These are phyloP conservation scores for Petromus typicus DNA, from an alignment of 2,113 vertebrate species.

Conservation along the genomic window DNA sequence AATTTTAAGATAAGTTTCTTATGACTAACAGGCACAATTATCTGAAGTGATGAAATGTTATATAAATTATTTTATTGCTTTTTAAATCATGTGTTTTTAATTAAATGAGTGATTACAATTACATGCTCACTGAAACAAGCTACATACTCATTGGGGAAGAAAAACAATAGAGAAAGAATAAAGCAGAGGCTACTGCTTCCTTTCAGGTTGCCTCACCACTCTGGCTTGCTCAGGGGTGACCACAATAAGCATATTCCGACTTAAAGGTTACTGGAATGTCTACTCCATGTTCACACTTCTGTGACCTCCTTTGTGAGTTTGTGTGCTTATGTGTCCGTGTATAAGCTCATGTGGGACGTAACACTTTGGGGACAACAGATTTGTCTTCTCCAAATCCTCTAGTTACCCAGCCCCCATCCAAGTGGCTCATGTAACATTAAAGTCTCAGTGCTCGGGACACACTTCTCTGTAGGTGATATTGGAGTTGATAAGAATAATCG, in stretches of 20 bases:
- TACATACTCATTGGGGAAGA: neutral
- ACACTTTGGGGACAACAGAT: neutral
- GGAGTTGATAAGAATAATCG: conserved; percentile 21
- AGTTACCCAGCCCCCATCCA: neutral
- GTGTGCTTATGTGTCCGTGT: neutral
- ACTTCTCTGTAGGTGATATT: neutral
- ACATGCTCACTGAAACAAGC: neutral
- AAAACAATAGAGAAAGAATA: neutral
- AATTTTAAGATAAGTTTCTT: conserved; percentile 25
- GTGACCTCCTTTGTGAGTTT: conserved; percentile 17
- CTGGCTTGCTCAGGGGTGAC: neutral
- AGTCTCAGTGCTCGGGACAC: neutral
- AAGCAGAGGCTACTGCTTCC: neutral
- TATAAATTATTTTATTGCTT: conserved; percentile 34
- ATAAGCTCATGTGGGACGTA: neutral
- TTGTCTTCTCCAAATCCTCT: conserved; percentile 43
- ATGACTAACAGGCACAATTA: neutral
- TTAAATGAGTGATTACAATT: conserved; percentile 3
- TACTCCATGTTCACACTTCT: neutral
- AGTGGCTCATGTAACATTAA: neutral
- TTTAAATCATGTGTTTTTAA: conserved; percentile 57
- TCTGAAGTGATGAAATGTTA: neutral
- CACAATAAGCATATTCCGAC: neutral
- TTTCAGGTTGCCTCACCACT: neutral
- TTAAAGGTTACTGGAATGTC: conserved; percentile 19